Conservation (phyloP, 2,888 invertebrate genomes). For the Temnothorax rugatulus region DNA sequence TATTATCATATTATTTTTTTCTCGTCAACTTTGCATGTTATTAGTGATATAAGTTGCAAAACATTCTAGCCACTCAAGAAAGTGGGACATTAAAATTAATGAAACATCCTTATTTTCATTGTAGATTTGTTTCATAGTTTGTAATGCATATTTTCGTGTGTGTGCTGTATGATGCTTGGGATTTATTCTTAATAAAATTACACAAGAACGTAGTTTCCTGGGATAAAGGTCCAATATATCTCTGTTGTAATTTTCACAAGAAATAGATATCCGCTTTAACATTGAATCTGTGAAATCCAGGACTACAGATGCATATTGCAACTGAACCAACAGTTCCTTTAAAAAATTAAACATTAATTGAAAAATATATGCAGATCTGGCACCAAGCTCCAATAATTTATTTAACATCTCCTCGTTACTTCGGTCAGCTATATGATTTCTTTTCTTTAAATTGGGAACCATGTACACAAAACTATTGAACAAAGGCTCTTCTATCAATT, state of each 20-base stretch:
- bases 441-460: slow-evolving; percentile 53
- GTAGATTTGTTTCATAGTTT: slow-evolving; percentile 71
- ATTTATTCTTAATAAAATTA: slow-evolving; percentile 78
- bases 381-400: slow-evolving; percentile 69
- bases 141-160: slow-evolving; percentile 73
- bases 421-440: slow-evolving; percentile 19
- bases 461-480: slow-evolving; percentile 67
- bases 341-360: slow-evolving; percentile 73
- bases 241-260: slow-evolving; percentile 67
- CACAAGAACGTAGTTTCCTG: slow-evolving; percentile 72
- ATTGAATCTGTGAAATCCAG: slow-evolving; percentile 74
- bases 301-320: slow-evolving; percentile 71
- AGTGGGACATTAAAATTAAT: slow-evolving; percentile 79
- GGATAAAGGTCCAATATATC: slow-evolving; percentile 81
- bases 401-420: slow-evolving; percentile 37
- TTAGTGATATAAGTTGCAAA: slow-evolving; percentile 61
- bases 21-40: slow-evolving; percentile 9
- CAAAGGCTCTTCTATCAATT: slow-evolving; percentile 79
- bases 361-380: slow-evolving; percentile 76
- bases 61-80: slow-evolving; percentile 78
- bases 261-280: slow-evolving; percentile 65
- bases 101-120: slow-evolving; percentile 68
- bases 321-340: slow-evolving; percentile 75
- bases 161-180: slow-evolving; percentile 73
- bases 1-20: not conserved